A percentile compares a stretch with the other conserved stretches of the same genome.
These are phyloP conservation scores for Pangasianodon gigas DNA, from an alignment of 2,113 vertebrate genomes.

Conservation along the genomic window DNA sequence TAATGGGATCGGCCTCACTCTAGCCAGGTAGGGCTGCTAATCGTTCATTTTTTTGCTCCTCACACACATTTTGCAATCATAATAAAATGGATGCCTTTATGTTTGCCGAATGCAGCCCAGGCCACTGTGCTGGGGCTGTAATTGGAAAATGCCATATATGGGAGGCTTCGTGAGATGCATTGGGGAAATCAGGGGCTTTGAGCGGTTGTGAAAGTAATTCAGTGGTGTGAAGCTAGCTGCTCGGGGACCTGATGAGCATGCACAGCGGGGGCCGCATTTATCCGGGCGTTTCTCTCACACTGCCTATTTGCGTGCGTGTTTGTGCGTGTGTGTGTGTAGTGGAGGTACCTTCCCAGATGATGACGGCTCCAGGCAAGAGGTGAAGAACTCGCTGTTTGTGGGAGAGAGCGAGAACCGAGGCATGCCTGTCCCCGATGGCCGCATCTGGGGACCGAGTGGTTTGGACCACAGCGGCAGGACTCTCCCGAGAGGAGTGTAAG, in stretches of 20 bases:
- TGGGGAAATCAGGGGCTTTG: conserved; percentile 49
- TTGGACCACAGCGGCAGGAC: conserved; percentile 82
- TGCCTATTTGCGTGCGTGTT: conserved; percentile 14
- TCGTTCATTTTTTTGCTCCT: conserved; percentile 30
- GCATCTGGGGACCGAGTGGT: conserved; percentile 88
- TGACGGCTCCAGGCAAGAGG: conserved; percentile 90
- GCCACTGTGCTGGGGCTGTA: conserved; percentile 49
- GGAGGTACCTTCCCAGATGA: conserved; percentile 97
- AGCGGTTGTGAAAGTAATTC: conserved; percentile 61
- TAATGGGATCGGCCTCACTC: conserved; percentile 93
- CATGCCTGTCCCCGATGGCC: conserved; percentile 75
- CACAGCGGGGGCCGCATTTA: conserved; percentile 20
- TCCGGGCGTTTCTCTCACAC: neutral
- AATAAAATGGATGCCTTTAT: conserved; percentile 45
- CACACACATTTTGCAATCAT: conserved; percentile 34
- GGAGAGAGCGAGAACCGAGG: conserved; percentile 92
- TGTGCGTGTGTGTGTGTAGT: conserved; percentile 64
- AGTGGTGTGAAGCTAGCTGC: conserved; percentile 42
- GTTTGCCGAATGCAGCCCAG: conserved; percentile 47
- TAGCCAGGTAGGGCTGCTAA: conserved; percentile 83
- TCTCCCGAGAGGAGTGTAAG: conserved; percentile 88
- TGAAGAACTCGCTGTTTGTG: conserved; percentile 95
- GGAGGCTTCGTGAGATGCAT: conserved; percentile 47
- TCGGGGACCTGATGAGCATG: conserved; percentile 38
- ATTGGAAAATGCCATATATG: conserved; percentile 69